A percentile compares a stretch with the other conserved stretches of the same genome.
phyloP scores from a whole-genome alignment of 2,113 vertebrate genomes.

The Tretioscincus oriximinensis region DNA sequence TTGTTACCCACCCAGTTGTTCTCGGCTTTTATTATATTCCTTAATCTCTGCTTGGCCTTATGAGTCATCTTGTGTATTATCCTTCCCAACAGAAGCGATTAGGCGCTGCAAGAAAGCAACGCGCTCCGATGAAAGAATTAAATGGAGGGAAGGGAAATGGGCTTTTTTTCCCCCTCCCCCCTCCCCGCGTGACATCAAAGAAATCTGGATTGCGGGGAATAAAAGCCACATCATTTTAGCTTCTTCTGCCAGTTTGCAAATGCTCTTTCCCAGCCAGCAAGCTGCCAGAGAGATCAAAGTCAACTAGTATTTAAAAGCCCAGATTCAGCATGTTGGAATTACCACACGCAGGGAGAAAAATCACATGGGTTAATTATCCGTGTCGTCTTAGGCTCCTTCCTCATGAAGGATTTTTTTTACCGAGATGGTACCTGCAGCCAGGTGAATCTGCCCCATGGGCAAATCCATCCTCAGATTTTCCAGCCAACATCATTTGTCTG shows the following conservation, averaged over 20 bases:
- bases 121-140: slow-evolving; percentile 8
- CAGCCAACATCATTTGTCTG: no score
- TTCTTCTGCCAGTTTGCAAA: slow-evolving; percentile 14
- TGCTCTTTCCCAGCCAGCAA: slow-evolving; percentile 26
- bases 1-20: not conserved
- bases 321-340: slow-evolving; percentile 4
- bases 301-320: not conserved
- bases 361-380: not conserved
- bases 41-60: not conserved
- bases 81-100: slow-evolving; percentile 5
- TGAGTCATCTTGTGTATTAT: not conserved
- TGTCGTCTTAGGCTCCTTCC: no score
- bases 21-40: not conserved
- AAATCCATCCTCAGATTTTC: no score
- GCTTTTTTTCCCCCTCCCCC: slow-evolving; percentile 6
- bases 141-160: not conserved
- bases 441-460: no score
- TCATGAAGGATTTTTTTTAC: no score
- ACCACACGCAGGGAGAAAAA: not conserved
- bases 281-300: slow-evolving; percentile 15
- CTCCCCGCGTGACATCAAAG: not conserved
- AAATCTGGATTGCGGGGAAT: slow-evolving; percentile 12
- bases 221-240: not conserved
- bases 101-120: not conserved
- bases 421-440: no score